Conservation (phyloP, 1,140 invertebrate species). For the Homarus americanus region DNA sequence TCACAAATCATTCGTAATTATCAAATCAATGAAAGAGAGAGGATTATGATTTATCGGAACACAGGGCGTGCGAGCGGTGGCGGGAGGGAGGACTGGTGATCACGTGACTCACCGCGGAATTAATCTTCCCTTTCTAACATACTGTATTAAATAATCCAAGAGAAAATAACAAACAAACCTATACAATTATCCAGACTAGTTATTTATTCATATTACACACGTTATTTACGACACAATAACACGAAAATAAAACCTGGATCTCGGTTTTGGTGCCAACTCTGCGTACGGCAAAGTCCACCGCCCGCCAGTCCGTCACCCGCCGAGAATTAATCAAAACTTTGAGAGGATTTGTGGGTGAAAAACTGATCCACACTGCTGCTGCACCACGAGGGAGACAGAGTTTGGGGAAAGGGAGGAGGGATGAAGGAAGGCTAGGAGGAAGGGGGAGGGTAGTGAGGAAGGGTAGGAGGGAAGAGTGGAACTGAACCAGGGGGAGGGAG, state of each 20-base stretch:
- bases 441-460: not conserved
- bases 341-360: constrained; percentile 36
- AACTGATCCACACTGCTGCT: constrained; percentile 34
- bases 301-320: not conserved
- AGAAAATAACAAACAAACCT: too few species aligned
- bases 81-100: not conserved
- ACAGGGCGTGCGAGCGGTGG: too few species aligned
- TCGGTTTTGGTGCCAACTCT: not conserved
- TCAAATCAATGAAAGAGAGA: not conserved
- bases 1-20: not conserved
- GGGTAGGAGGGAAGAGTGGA: not conserved
- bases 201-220: too few species aligned
- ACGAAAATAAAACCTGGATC: too few species aligned
- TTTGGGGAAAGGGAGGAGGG: not conserved
- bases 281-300: too few species aligned
- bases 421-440: not conserved
- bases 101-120: not conserved
- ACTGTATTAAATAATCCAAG: too few species aligned
- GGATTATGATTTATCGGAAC: not conserved
- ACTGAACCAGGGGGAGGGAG: too few species aligned
- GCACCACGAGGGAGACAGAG: constrained; percentile 3
- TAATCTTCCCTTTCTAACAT: too few species aligned
- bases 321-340: constrained; percentile 50
- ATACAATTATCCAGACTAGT: too few species aligned
- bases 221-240: too few species aligned